Evolutionary conservation across 1,140 invertebrate species (phyloP), one percentile per base, ranked within the genome.

Genomic region (Nixonia krombeini): DNA sequence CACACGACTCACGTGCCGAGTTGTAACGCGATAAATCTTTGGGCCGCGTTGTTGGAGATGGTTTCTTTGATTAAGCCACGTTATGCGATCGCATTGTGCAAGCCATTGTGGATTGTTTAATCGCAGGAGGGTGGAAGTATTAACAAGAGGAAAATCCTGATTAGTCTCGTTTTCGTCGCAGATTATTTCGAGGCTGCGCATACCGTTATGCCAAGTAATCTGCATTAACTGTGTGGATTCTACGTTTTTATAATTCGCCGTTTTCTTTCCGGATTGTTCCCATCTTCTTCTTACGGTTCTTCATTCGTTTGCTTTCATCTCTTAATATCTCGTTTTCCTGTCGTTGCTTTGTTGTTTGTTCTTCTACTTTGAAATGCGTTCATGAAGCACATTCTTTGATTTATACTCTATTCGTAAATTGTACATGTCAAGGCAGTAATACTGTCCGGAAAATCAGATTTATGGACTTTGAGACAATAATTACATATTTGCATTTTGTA

Each of bases 141-240:
- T 49, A 62, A 62, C 58, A 62, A 53, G 58, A 53, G 44, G 41
- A 49, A 62, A 62, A 62, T 52, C 37, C 50, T 46, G 49, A 62
- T 52, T 53, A 62, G 58, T 31, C 42, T 62, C 21, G 42, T 53
- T 62, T 62, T 62, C 40, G 33, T 33, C 42, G 31, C 49, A 62
- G 58, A 53, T 62, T 62, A 62, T 62, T 53, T 62, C 44, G 44
- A 29, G 41, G 37, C 23, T 40, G 45, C 17, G 21, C 45, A 12
- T 35, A 47, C 41, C 38, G 44, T 41, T 10, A 35, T 44, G 37
- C 37, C 28, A 18, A 13, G 49, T 62, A 49, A 55, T 49, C 52
- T 51, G 16, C 47, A 57, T 12, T 33, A 10, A 33, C n/a, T 13
- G 13, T 13, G 31, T 10, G 10, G 31, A 2, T 10, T 4, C 10